Conservation (phyloP, 2,113 vertebrate species). For the Haemorhous mexicanus region DNA sequence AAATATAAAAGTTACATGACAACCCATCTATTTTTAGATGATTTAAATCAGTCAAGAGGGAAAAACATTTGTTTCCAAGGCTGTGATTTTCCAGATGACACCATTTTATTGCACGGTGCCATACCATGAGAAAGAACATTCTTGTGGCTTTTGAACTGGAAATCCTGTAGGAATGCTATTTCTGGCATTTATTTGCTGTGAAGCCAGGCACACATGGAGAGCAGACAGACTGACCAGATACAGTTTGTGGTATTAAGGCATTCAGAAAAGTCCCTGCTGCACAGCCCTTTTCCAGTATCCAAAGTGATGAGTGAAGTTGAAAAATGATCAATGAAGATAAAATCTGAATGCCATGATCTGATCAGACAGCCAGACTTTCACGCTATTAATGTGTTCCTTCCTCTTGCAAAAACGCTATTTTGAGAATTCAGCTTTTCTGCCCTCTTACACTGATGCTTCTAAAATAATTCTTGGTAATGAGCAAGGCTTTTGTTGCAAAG, state of each 20-base stretch:
- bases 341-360: conserved; percentile 29
- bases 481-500: conserved; percentile 11
- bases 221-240: conserved; percentile 70
- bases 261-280: conserved; percentile 56
- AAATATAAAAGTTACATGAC: conserved; percentile 48
- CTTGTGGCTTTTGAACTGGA: conserved; percentile 75
- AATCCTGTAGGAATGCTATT: conserved; percentile 75
- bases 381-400: conserved; percentile 20
- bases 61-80: conserved; percentile 71
- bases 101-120: conserved; percentile 70
- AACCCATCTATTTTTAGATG: conserved; percentile 72
- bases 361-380: conserved; percentile 47
- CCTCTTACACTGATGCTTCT: background rate
- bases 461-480: conserved; percentile 11
- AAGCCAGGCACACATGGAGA: conserved; percentile 65
- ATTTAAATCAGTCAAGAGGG: conserved; percentile 66
- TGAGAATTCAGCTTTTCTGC: conserved; percentile 34
- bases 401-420: background rate
- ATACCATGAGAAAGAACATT: conserved; percentile 75
- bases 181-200: conserved; percentile 69
- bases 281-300: conserved; percentile 6
- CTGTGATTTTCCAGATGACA: conserved; percentile 78
- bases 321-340: conserved; percentile 56
- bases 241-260: conserved; percentile 60
- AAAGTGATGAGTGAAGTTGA: conserved; percentile 54